A percentile compares a stretch with the other conserved stretches of the same genome.
Evolutionary conservation across 2,113 vertebrate genomes (phyloP).

Genomic region (Colossoma macropomum): DNA sequence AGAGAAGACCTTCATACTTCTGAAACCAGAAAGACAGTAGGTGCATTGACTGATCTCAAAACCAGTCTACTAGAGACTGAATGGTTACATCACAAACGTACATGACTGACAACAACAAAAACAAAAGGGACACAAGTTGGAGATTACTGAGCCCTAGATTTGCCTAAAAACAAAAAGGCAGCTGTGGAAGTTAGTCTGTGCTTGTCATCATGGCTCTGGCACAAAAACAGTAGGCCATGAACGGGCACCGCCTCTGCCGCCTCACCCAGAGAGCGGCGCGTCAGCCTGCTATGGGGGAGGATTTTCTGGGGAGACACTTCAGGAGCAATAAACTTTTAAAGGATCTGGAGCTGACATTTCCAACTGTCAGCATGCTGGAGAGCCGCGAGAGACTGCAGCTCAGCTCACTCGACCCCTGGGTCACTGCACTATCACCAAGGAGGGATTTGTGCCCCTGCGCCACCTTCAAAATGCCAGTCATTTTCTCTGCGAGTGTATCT

Average conservation of each 20-base stretch:
- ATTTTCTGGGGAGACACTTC: constrained; percentile 37
- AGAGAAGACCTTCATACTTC: no score
- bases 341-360: constrained; percentile 54
- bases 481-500: constrained; percentile 16
- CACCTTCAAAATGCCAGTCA: constrained; percentile 44
- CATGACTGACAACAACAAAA: no score
- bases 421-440: constrained; percentile 8
- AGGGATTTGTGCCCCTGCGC: constrained; percentile 16
- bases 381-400: neutral
- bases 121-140: neutral
- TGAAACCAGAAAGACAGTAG: no score
- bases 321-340: constrained; percentile 52
- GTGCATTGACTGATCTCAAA: no score
- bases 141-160: no score
- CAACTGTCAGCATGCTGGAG: constrained; percentile 45
- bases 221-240: constrained; percentile 8
- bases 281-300: constrained; percentile 15
- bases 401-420: constrained; percentile 34
- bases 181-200: neutral
- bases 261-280: neutral
- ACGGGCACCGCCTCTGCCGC: neutral
- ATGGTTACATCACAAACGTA: no score
- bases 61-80: no score
- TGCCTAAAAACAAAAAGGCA: neutral
- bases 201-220: constrained; percentile 32